Evolutionary conservation across 2,113 vertebrate genomes (phyloP), one percentile per base, ranked within the genome.

Genomic region (Stegostoma tigrinum): DNA sequence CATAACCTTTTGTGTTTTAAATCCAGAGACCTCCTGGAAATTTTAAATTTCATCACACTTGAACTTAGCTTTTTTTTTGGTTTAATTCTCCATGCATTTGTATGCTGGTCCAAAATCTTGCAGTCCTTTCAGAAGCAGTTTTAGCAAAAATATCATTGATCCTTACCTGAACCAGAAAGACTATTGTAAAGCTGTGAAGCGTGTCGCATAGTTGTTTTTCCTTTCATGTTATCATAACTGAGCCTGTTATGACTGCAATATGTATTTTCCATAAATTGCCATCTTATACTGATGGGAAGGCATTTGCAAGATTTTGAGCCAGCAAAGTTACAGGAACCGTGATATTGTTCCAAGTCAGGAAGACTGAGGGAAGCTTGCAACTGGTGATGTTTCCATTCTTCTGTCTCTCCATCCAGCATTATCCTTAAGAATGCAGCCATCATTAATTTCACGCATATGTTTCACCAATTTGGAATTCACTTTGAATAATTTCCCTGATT

Each of bases 101-200:
- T 30, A 55, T 23, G 14, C 24, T 95, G 27, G 23, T 34, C 68
- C 45, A 95, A 75, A 75, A 72, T 24, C 4, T n/a, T 45, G 48
- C 34, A 52, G 5, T 34, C 52, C 45, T 24, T 72, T 42, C 27
- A 30, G 45, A 30, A 90, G 5, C 55, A 34, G 24, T 61, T 61
- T 52, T 61, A 61, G 55, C 87, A 90, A 55, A 30, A 52, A 90
- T 12, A 14, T 90, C 48, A 94, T 70, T 94, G 66, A 30, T 52
- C n/a, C 17, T 42, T 55, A 34, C 5, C 66, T 21, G 55, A 14
- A 55, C 30, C 52, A 45, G 7, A 27, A 23, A 61, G 10, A 27
- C 7, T 95, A 45, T 94, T 94, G n/a, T 94, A 94, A 94, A 94
- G 23, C n/a, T 42, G 38, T 94, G 38, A 70, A 68, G 72, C 27